These are phyloP conservation scores for Pogonocherus hispidulus DNA, from an alignment of 2,888 invertebrate species.

Conservation along the genomic window DNA sequence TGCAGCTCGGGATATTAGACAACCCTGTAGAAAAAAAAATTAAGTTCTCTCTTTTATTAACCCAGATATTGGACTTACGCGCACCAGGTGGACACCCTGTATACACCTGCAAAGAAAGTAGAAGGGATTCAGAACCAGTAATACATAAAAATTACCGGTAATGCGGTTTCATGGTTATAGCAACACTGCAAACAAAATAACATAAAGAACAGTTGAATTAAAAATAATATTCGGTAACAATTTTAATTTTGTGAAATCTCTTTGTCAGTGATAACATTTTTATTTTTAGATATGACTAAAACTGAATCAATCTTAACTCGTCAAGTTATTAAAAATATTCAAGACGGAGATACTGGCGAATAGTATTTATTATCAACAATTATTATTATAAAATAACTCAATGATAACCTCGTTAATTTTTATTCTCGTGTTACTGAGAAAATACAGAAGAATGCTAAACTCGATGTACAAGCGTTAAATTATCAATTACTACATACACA, in stretches of 20 bases:
- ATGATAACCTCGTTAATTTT: slow-evolving; percentile 13
- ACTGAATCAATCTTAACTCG: background rate
- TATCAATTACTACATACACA: background rate
- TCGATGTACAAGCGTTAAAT: slow-evolving; percentile 6
- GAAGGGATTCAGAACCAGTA: too few relatives aligned
- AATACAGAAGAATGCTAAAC: background rate
- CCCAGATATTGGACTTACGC: too few relatives aligned
- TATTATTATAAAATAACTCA: slow-evolving; percentile 46
- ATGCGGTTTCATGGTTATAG: too few relatives aligned
- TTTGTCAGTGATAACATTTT: background rate
- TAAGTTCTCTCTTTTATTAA: too few relatives aligned
- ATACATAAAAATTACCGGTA: too few relatives aligned
- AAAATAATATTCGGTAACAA: too few relatives aligned
- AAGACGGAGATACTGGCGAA: background rate
- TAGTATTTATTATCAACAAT: background rate
- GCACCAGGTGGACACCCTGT: too few relatives aligned
- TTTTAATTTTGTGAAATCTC: background rate
- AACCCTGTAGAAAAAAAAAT: too few relatives aligned
- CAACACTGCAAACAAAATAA: too few relatives aligned
- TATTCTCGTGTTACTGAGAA: background rate
- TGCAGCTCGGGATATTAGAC: too few relatives aligned
- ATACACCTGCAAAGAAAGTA: too few relatives aligned
- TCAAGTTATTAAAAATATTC: slow-evolving; percentile 9
- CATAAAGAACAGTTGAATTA: too few relatives aligned
- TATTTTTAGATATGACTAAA: background rate